A percentile compares a stretch with the other conserved stretches of the same genome.
Evolutionary conservation across 2,113 vertebrate species (phyloP).

Genomic region (Rhinichthys klamathensis): DNA sequence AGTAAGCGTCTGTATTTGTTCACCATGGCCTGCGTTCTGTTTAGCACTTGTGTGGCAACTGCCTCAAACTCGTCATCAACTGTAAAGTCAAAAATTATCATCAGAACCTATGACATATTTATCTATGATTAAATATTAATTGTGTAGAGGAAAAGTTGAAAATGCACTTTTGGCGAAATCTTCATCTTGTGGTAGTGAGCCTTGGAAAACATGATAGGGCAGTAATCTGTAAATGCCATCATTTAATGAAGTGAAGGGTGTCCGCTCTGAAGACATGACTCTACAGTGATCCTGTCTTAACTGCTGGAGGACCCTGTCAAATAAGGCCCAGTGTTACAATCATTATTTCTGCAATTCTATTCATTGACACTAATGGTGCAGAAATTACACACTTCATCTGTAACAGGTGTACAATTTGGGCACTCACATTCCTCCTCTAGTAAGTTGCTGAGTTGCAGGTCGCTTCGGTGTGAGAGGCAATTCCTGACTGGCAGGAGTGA

Average conservation of each 20-base stretch:
- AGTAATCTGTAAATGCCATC: constrained; percentile 87
- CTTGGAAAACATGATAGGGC: constrained; percentile 94
- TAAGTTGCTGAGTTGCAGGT: constrained; percentile 85
- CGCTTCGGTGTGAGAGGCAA: constrained; percentile 79
- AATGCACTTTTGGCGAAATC: constrained; percentile 81
- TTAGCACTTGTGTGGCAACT: constrained; percentile 89
- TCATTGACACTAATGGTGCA: background rate
- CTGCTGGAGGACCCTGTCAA: constrained; percentile 85
- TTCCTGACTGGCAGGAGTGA: constrained; percentile 61
- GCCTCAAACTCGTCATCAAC: constrained; percentile 85
- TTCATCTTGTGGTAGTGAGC: constrained; percentile 82
- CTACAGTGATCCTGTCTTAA: constrained; percentile 85
- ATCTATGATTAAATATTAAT: background rate
- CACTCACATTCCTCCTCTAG: constrained; percentile 93
- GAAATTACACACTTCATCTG: background rate
- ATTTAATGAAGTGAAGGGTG: constrained; percentile 81
- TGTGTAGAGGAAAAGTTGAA: background rate
- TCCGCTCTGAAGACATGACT: constrained; percentile 82
- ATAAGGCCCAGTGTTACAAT: background rate
- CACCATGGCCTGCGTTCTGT: constrained; percentile 92
- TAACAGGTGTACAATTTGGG: background rate
- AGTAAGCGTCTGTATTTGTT: constrained; percentile 96
- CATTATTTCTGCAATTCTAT: background rate
- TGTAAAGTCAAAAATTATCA: constrained; percentile 22
- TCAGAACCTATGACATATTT: background rate